Evolutionary conservation across 2,797 vertebrate species (phyloP).

Genomic region (Diplodus puntazzo): DNA sequence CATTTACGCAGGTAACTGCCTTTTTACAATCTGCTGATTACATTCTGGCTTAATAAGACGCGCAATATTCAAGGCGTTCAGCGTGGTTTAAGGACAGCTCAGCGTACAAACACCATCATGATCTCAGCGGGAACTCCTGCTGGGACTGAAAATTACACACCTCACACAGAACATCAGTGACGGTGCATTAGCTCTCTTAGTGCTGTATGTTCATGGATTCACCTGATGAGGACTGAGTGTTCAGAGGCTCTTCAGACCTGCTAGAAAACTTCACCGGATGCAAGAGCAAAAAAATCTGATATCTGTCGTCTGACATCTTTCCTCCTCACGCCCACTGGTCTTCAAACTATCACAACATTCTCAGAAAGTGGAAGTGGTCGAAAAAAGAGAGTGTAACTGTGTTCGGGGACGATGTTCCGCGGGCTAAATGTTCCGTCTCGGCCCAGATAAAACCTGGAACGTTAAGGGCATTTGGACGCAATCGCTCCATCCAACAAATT

Average conservation of each 20-base stretch:
- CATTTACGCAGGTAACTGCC: constrained; percentile 15
- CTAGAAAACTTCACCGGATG: no score
- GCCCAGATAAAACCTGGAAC: constrained; percentile 9
- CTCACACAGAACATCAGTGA: constrained; percentile 8
- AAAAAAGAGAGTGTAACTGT: not conserved
- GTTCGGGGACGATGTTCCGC: constrained; percentile 5
- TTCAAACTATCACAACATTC: not conserved
- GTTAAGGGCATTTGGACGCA: constrained; percentile 21
- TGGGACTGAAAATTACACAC: constrained; percentile 11
- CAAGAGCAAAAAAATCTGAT: no score
- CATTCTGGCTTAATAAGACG: constrained; percentile 10
- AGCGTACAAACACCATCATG: constrained; percentile 29
- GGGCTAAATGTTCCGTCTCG: constrained; percentile 2
- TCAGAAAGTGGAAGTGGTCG: not conserved
- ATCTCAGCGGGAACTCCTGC: not conserved
- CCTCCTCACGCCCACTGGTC: not conserved
- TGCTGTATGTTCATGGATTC: constrained; percentile 22
- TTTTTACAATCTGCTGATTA: constrained; percentile 23
- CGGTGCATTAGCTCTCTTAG: constrained; percentile 26
- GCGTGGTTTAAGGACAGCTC: constrained; percentile 12
- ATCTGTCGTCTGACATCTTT: no score
- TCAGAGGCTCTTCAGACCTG: constrained; percentile 5
- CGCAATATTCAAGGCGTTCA: not conserved
- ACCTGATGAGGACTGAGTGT: not conserved
- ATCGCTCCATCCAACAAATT: constrained; percentile 36